phyloP scores from a whole-genome alignment of 1,140 invertebrate genomes.

The Formica selysi region DNA sequence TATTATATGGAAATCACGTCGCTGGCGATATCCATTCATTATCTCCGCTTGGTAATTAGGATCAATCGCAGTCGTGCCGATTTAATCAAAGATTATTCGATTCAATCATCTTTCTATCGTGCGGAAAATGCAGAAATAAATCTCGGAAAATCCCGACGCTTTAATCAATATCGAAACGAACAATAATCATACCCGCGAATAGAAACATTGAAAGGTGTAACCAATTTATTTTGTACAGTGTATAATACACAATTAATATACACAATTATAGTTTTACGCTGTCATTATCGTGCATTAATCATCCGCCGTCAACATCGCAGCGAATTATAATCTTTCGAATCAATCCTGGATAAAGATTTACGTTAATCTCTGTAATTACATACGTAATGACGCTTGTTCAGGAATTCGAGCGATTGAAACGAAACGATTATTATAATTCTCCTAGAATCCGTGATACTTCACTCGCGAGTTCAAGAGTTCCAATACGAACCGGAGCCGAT shows the following conservation, averaged over 20 bases:
- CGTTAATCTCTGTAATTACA: background rate
- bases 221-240: constrained; percentile 11
- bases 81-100: constrained; percentile 56
- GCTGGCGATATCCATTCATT: constrained; percentile 51
- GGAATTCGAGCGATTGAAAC: no score
- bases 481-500: background rate
- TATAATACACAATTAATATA: constrained; percentile 39
- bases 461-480: background rate
- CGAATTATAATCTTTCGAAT: background rate
- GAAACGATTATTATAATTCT: no score
- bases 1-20: constrained; percentile 45
- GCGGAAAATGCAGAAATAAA: constrained; percentile 45
- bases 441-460: background rate
- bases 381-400: background rate
- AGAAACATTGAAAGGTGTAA: background rate
- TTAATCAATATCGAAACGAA: constrained; percentile 32
- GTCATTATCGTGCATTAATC: constrained; percentile 43
- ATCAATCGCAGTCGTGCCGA: constrained; percentile 57
- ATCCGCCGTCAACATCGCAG: background rate
- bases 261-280: background rate
- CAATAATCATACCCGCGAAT: constrained; percentile 18
- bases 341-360: background rate
- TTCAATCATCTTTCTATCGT: constrained; percentile 44
- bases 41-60: constrained; percentile 56
- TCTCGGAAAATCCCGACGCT: background rate